A percentile compares a stretch with the other conserved stretches of the same genome.
These are phyloP conservation scores for Holocentrus rufus DNA, from an alignment of 2,797 vertebrate species.

Conservation along the genomic window DNA sequence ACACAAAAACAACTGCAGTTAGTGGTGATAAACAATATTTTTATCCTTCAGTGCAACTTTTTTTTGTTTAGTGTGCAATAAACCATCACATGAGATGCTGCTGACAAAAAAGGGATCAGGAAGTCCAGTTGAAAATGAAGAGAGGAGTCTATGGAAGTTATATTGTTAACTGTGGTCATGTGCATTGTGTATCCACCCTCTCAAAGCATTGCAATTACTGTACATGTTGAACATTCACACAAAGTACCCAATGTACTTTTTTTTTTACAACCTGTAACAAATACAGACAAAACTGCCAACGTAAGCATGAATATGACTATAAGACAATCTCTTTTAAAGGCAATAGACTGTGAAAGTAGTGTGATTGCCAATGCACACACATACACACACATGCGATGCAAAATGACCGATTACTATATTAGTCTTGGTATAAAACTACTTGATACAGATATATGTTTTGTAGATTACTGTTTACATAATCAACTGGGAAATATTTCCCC, in stretches of 20 bases:
- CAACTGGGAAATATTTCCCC: neutral
- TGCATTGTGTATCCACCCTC: neutral
- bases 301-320: neutral
- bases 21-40: conserved; percentile 3
- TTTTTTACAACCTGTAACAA: conserved; percentile 4
- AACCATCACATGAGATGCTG: neutral
- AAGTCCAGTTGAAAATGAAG: neutral
- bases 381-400: neutral
- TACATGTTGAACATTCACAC: neutral
- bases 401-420: neutral
- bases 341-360: conserved; percentile 22
- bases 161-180: neutral
- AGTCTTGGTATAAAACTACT: conserved; percentile 24
- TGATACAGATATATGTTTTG: conserved; percentile 14
- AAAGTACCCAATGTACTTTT: neutral
- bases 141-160: neutral
- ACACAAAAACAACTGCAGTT: neutral
- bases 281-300: conserved; percentile 1
- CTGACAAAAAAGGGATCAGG: neutral
- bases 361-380: neutral
- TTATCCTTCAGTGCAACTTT: conserved; percentile 12
- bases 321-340: conserved; percentile 26
- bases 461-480: conserved; percentile 7
- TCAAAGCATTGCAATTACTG: neutral
- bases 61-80: neutral